Evolutionary conservation across 2,888 invertebrate species (phyloP), one percentile per base, ranked within the genome.

Genomic region (Cyclophora punctaria): DNA sequence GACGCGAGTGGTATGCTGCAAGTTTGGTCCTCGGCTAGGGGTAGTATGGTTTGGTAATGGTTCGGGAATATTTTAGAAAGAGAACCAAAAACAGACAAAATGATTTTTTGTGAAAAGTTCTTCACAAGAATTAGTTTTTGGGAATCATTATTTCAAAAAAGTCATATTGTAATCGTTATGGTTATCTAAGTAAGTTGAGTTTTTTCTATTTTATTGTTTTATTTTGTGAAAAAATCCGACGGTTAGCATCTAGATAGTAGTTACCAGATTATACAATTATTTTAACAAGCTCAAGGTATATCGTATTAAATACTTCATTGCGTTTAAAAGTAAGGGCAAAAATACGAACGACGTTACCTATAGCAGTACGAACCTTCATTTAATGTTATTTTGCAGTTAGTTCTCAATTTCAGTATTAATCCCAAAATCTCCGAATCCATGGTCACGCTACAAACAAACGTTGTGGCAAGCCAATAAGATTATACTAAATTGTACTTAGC

Each of bases 401-500:
- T 3, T 41, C 3, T 41, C 3, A 41, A 41, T 41, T n/a, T 4
- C 41, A 41, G 4, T 41, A 4, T 7, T 41, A 41, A 3, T 51
- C 43, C 41, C 4, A 20, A 34, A 5, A 7, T 34, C 3, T 42
- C 5, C 20, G 35, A 49, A 47, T 5, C 33, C 40, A 53, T 58
- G 41, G 59, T 48, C 47, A 49, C 55, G 50, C 50, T 43, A 43
- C n/a, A 4, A 42, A 47, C 51, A 48, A 52, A 56, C 55, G 48
- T 43, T 52, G 48, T 37, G 53, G 59, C 42, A 35, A 45, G 35
- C 60, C 55, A 54, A 58, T 58, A 60, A 57, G 56, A 60, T 64
- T 59, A 63, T 50, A 57, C 59, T 60, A 60, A 59, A 61, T 60
- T 52, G 56, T 60, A 52, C 53, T 59, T 53, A 59, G 52, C 49